Conservation (phyloP, 2,113 vertebrate genomes). For the Pluvianellus socialis region DNA sequence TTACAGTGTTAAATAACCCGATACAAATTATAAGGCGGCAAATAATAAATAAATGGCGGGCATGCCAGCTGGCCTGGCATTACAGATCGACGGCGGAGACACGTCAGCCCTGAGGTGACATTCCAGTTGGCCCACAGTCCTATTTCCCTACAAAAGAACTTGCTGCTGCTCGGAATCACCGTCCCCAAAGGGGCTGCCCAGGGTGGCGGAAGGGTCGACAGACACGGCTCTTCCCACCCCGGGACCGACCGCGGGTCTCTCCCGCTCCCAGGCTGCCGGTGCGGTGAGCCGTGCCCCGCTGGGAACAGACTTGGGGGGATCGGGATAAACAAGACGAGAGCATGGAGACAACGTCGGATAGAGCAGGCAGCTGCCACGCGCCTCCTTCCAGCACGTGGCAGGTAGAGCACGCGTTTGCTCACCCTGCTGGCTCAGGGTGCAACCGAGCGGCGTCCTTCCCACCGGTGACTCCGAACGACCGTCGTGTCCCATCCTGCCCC, state of each 20-base stretch:
- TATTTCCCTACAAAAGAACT: neutral
- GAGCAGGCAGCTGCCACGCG: fast-evolving
- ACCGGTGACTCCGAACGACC: too few species aligned
- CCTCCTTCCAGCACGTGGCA: fast-evolving
- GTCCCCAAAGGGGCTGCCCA: neutral
- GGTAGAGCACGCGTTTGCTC: neutral
- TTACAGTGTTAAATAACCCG: neutral
- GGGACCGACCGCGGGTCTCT: neutral
- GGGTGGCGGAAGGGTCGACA: neutral
- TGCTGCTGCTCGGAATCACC: neutral
- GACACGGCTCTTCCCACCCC: neutral
- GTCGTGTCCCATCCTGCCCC: neutral
- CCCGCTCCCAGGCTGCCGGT: neutral
- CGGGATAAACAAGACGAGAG: neutral
- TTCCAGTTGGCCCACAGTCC: neutral
- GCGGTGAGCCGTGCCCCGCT: neutral
- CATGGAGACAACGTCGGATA: fast-evolving
- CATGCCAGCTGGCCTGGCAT: neutral
- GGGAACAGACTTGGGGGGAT: neutral
- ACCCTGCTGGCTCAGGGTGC: neutral
- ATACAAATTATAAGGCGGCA: neutral
- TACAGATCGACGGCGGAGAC: too few species aligned
- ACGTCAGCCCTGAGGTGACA: neutral
- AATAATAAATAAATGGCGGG: neutral
- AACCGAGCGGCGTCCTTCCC: too few species aligned